These are phyloP conservation scores for Ailuropoda melanoleuca DNA, from an alignment of 2,113 vertebrate genomes.

Conservation along the genomic window DNA sequence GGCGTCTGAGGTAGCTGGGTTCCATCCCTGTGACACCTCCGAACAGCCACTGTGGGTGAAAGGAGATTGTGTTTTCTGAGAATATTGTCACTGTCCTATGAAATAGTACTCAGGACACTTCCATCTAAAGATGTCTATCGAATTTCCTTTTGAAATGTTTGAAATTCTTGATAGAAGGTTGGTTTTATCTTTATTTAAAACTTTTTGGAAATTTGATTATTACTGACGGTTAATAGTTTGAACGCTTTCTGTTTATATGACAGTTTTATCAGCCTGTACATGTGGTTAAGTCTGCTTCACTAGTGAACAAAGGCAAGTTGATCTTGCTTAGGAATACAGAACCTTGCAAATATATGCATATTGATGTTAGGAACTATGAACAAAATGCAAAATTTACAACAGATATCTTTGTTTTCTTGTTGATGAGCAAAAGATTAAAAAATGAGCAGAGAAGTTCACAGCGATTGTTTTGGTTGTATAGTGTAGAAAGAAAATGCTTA, in stretches of 20 bases:
- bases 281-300: conserved; percentile 25
- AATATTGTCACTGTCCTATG: not conserved
- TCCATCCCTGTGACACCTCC: too few relatives aligned
- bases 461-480: conserved; percentile 10
- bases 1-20: not conserved
- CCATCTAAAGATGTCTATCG: not conserved
- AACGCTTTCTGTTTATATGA: not conserved
- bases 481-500: conserved; percentile 56
- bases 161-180: not conserved
- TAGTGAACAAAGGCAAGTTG: not conserved
- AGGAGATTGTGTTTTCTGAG: not conserved
- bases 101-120: not conserved
- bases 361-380: conserved; percentile 38
- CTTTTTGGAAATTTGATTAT: conserved; percentile 6
- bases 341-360: not conserved
- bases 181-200: conserved; percentile 21
- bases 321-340: not conserved
- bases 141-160: not conserved
- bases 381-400: not conserved
- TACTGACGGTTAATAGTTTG: conserved; percentile 26
- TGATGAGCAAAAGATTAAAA: not conserved
- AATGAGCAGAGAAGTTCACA: not conserved
- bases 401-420: not conserved
- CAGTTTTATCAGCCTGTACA: conserved; percentile 3
- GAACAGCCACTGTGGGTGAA: too few relatives aligned